Conservation (phyloP, 1,140 invertebrate species). For the Agrilus planipennis region DNA sequence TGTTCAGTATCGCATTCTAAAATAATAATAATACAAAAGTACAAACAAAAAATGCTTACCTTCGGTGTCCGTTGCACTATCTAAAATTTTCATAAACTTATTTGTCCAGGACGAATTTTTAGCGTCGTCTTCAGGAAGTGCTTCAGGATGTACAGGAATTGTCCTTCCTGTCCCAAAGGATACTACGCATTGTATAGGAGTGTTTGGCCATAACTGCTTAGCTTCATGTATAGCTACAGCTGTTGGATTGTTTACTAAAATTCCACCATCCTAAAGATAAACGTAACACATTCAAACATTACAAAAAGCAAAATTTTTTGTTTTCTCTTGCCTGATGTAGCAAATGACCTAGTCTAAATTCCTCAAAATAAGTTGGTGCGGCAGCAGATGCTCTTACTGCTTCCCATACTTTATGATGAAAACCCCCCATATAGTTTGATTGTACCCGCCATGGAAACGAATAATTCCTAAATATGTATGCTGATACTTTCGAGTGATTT, state of each 20-base stretch:
- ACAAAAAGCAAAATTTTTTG: constrained; percentile 1
- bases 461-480: constrained; percentile 89
- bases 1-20: too few species aligned
- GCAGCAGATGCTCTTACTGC: constrained; percentile 82
- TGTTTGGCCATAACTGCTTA: constrained; percentile 70
- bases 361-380: constrained; percentile 86
- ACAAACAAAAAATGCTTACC: too few species aligned
- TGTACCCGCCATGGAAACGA: constrained; percentile 60
- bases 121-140: constrained; percentile 21
- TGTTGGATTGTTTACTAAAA: constrained; percentile 84
- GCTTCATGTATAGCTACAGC: constrained; percentile 83
- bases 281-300: neutral
- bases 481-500: constrained; percentile 63
- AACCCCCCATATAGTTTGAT: constrained; percentile 69
- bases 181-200: constrained; percentile 69
- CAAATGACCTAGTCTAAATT: constrained; percentile 62
- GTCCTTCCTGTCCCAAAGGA: constrained; percentile 76
- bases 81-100: constrained; percentile 74
- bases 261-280: constrained; percentile 61
- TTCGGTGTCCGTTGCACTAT: constrained; percentile 85
- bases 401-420: constrained; percentile 70
- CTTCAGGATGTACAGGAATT: constrained; percentile 31
- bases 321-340: constrained; percentile 59
- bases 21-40: too few species aligned
- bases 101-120: constrained; percentile 55